Conservation (phyloP, 92 coral and sea anemone species). For the Isaurus tuberculatus region DNA sequence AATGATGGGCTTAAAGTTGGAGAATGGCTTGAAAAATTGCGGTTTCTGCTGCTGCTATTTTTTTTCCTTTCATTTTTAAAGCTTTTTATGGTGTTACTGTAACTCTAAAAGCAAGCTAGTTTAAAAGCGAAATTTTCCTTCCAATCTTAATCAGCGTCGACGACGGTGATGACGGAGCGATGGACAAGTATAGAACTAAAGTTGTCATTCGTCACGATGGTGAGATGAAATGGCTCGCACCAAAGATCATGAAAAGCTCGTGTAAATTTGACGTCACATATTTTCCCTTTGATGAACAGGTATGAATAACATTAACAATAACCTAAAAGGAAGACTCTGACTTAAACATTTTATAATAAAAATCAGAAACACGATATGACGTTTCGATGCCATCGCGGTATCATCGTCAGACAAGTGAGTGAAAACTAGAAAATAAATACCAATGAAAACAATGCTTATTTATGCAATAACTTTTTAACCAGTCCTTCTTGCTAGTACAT, state of each 20-base stretch:
- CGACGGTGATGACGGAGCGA: conserved; percentile 79
- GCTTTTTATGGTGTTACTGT: background rate
- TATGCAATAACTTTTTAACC: no score
- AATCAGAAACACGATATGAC: no score
- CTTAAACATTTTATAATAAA: no score
- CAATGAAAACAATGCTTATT: no score
- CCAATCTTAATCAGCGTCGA: conserved; percentile 61
- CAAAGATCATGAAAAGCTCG: conserved; percentile 75
- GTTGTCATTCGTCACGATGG: conserved; percentile 65
- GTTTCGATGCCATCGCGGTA: no score
- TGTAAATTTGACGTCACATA: conserved; percentile 86
- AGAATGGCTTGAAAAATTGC: no score
- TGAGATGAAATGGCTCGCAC: conserved; percentile 77
- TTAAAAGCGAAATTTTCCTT: background rate
- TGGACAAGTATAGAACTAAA: conserved; percentile 82
- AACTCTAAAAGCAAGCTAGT: background rate
- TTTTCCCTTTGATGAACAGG: conserved; percentile 94
- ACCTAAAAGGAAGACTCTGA: no score
- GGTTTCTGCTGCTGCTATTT: background rate
- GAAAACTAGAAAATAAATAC: no score
- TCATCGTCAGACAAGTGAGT: no score
- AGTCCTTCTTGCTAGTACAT: no score
- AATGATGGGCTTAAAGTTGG: no score
- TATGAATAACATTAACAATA: background rate
- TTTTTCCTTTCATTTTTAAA: background rate